Evolutionary conservation across 1,140 invertebrate species (phyloP), one percentile per base, ranked within the genome.

Genomic region (Drosophila burlai): DNA sequence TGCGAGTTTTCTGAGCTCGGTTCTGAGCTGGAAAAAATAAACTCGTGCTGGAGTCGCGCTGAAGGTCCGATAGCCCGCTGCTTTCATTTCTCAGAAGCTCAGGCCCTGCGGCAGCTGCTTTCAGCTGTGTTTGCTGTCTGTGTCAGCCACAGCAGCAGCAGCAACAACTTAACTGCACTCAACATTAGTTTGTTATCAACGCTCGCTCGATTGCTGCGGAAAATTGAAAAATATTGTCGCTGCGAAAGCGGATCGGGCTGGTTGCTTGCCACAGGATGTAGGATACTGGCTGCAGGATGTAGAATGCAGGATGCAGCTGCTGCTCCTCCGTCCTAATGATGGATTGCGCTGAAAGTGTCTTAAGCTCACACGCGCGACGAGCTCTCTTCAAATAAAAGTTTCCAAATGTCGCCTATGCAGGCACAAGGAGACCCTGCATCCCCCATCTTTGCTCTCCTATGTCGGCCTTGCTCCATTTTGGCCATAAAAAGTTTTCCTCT

Each of bases 221-320:
- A 90, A 90, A 90, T 90, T 90, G 85, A 90, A 90, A 90, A 90
- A 85, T 76, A 90, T 90, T 91, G 86, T 90, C 68, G 79, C 78
- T 54, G 80, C 58, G 40, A 74, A 71, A 67, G 74, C 45, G 79
- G 47, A 69, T 80, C 68, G 54, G 24, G 54, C 54, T 57, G 54
- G 54, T 11, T 57, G 36, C 54, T 57, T 26, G 59, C 54, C 54
- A 57, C 31, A 42, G 73, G 71, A 65, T 38, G 21, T 49, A 29
- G 71, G 71, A 38, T 59, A 18, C 13, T 11, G 36, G 38, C 49
- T 38, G 57, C 54, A 64, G 60, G 49, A 46, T 26, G 26, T 69
- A 64, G 60, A 45, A 46, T 26, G 26, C 26, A 65, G 71, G 57
- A 59, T 68, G 55, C 61, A 50, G 49, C 50, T 18, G 50, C 60